These are phyloP conservation scores for Neosilurus hyrtlii DNA, from an alignment of 2,797 vertebrate genomes.

Conservation along the genomic window DNA sequence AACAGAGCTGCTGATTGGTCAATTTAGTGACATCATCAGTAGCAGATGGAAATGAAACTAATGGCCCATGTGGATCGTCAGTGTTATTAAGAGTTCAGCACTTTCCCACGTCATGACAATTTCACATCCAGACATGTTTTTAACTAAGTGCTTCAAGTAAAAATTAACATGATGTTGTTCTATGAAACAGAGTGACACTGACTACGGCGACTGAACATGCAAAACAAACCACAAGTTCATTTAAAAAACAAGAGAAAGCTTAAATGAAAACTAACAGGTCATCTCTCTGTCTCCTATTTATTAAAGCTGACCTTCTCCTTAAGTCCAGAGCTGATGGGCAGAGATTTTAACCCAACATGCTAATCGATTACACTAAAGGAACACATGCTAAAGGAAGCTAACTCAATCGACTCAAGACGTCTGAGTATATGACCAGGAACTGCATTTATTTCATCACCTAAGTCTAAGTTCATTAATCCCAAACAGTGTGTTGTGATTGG, in stretches of 20 bases:
- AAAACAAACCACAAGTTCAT: not conserved
- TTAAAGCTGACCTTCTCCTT: not conserved
- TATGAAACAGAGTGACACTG: not conserved
- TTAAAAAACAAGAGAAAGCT: not conserved
- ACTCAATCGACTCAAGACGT: not conserved
- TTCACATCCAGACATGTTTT: not conserved
- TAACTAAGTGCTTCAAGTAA: not conserved
- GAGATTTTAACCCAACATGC: not conserved
- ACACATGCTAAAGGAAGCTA: too few species aligned
- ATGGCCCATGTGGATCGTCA: not conserved
- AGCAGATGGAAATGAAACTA: not conserved
- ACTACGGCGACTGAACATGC: too few species aligned
- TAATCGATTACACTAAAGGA: not conserved
- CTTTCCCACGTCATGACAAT: not conserved
- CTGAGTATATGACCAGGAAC: not conserved
- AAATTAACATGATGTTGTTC: not conserved
- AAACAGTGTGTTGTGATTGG: not conserved
- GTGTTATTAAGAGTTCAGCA: not conserved
- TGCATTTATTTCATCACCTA: not conserved
- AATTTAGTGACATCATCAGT: not conserved
- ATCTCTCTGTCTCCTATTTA: not conserved
- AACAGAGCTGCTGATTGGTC: not conserved
- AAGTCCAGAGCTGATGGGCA: not conserved
- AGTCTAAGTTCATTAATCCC: not conserved
- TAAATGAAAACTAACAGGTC: not conserved